Base-by-base conservation (phyloP, 2,113 vertebrate genomes). In the Poeciliopsis turrubarensis region DNA sequence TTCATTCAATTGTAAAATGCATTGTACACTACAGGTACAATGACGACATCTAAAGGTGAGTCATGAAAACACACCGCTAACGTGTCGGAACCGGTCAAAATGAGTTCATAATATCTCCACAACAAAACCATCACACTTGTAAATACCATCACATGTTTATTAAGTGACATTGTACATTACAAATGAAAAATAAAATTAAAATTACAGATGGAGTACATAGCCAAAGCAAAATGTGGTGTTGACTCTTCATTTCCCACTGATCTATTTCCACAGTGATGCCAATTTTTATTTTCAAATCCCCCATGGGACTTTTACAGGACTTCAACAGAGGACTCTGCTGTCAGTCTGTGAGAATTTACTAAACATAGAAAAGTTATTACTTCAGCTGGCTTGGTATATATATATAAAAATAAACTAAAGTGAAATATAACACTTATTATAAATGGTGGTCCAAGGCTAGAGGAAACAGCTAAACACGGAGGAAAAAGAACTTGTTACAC, bases 111-210 rank as follows among this genome's bases (percentile, higher is more conserved):
- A 3, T 7, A 60, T 61, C 41, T 62, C 27, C 51, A 51, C 10
- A 84, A 88, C 72, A 73, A 37, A 87, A 77, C 47, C 66, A 70
- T 57, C 47, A 76, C 69, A 80, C 70, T 69, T 72, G 15, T 83
- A 65, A 22, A 32, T 91, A 90, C 94, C 95, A 96, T 97, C 96
- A 98, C 97, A 97, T 95, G 95, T 99, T 99, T 99, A 99, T 99
- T 99, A 97, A 98, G 97, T 97, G 96, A 97, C 96, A 96, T 97
- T 98, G 96, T 98, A 99, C 97, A 98, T 97, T 98, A 99, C 96
- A 97, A 98, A 99, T 95, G 95, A 96, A 97, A 94, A 94, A 94
- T 93, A 93, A 93, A 93, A 92, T 92, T 80, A 90, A 91, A 96
- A 97, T 97, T 97, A 97, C 96, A 97, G 95, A 96, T 95, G 95